These are phyloP conservation scores for Pandemis cinnamomeana DNA, from an alignment of 2,888 invertebrate genomes.

Conservation along the genomic window DNA sequence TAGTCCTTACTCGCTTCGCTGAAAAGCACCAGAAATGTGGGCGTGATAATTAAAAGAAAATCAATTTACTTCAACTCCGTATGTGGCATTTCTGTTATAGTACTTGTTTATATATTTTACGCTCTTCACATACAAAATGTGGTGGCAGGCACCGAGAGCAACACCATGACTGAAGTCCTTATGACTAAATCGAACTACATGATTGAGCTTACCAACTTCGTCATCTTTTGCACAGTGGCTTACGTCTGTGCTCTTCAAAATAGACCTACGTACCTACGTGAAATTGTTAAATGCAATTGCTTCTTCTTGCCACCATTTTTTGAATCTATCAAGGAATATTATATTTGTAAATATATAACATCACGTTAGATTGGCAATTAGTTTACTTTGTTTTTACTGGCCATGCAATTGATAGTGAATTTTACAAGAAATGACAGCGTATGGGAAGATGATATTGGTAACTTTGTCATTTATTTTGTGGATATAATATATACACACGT, in stretches of 20 bases:
- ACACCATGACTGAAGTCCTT: slow-evolving; percentile 56
- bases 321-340: background rate
- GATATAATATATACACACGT: too few species aligned
- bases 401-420: slow-evolving; percentile 60
- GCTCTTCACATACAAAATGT: slow-evolving; percentile 59
- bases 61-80: slow-evolving; percentile 66
- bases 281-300: slow-evolving; percentile 62
- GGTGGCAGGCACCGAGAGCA: slow-evolving; percentile 51
- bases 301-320: slow-evolving; percentile 53
- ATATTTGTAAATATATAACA: background rate
- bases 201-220: slow-evolving; percentile 57
- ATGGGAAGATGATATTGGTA: slow-evolving; percentile 68
- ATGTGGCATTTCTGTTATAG: slow-evolving; percentile 55
- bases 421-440: slow-evolving; percentile 58
- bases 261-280: slow-evolving; percentile 55
- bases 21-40: slow-evolving; percentile 50
- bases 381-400: slow-evolving; percentile 48
- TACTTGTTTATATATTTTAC: slow-evolving; percentile 56
- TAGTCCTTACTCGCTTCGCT: slow-evolving; percentile 60
- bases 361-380: slow-evolving; percentile 54
- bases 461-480: slow-evolving; percentile 59
- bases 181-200: slow-evolving; percentile 69
- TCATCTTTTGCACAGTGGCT: slow-evolving; percentile 54
- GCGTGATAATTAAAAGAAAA: slow-evolving; percentile 54
- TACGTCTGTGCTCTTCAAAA: slow-evolving; percentile 61